phyloP scores from a whole-genome alignment of 1,140 invertebrate species.

The Drosophila navojoa region DNA sequence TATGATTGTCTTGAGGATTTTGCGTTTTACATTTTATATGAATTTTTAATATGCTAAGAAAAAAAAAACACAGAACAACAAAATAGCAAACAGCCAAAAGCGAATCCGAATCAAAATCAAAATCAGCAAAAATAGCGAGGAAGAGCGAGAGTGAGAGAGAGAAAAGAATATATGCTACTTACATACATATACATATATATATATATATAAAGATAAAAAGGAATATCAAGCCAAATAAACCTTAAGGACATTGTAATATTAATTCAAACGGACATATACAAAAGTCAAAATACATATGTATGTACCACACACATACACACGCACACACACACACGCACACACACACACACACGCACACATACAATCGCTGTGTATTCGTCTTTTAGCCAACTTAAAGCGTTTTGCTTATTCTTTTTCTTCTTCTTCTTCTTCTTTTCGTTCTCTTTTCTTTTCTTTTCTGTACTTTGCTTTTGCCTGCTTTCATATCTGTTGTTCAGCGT shows the following conservation, averaged over 20 bases:
- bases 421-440: not conserved
- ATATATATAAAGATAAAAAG: constrained; percentile 73
- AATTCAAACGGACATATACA: constrained; percentile 80
- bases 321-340: constrained; percentile 21
- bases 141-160: too few relatives aligned
- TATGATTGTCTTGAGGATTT: constrained; percentile 82
- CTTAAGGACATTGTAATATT: constrained; percentile 82
- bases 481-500: constrained; percentile 39
- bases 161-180: too few relatives aligned
- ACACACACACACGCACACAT: constrained; percentile 12
- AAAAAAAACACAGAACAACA: not conserved
- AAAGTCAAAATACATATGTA: constrained; percentile 48
- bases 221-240: constrained; percentile 81
- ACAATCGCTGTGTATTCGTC: constrained; percentile 16
- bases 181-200: not conserved
- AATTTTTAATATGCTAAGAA: constrained; percentile 76
- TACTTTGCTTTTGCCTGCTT: constrained; percentile 16
- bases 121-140: constrained; percentile 39
- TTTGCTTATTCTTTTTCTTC: constrained; percentile 30
- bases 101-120: constrained; percentile 67
- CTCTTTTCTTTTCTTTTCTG: constrained; percentile 13
- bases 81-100: constrained; percentile 73
- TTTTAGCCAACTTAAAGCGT: constrained; percentile 50
- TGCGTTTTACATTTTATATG: constrained; percentile 80
- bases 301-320: not conserved